Evolutionary conservation across 2,888 invertebrate species (phyloP).

Genomic region (Leptopilina myrica): DNA sequence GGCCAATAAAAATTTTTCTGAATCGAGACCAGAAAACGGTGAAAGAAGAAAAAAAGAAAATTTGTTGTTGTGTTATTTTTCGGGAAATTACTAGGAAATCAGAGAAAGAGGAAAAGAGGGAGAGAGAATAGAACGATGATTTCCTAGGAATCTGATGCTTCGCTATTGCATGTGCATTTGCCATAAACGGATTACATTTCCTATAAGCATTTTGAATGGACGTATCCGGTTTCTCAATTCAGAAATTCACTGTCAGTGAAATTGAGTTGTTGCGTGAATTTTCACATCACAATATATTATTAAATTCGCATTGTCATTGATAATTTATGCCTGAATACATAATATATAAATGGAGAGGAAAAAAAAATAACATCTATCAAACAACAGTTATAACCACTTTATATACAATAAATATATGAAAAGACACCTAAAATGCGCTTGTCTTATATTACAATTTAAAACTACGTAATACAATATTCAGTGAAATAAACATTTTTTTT

Average conservation of each 20-base stretch:
- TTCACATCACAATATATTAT: neutral
- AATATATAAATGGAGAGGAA: too few species aligned
- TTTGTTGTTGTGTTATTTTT: too few species aligned
- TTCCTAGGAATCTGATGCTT: conserved; percentile 33
- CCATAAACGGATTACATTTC: conserved; percentile 31
- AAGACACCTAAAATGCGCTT: neutral
- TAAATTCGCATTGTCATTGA: neutral
- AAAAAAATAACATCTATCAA: too few species aligned
- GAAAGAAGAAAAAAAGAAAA: too few species aligned
- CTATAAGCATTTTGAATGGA: conserved; percentile 31
- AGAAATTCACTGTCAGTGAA: conserved; percentile 18
- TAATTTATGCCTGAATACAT: neutral
- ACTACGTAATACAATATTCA: conserved; percentile 13
- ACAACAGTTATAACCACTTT: too few species aligned
- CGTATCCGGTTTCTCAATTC: conserved; percentile 29
- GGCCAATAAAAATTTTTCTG: too few species aligned
- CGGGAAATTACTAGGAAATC: conserved; percentile 25
- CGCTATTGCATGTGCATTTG: conserved; percentile 10
- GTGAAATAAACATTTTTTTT: conserved; percentile 9
- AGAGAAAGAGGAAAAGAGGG: neutral
- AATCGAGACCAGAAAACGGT: too few species aligned
- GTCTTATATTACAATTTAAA: conserved; percentile 12
- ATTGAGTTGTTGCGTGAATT: neutral
- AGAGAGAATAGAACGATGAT: conserved; percentile 11
- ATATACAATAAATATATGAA: neutral